Conservation (phyloP, 2,797 vertebrate genomes). For the Thripadectes ignobilis region DNA sequence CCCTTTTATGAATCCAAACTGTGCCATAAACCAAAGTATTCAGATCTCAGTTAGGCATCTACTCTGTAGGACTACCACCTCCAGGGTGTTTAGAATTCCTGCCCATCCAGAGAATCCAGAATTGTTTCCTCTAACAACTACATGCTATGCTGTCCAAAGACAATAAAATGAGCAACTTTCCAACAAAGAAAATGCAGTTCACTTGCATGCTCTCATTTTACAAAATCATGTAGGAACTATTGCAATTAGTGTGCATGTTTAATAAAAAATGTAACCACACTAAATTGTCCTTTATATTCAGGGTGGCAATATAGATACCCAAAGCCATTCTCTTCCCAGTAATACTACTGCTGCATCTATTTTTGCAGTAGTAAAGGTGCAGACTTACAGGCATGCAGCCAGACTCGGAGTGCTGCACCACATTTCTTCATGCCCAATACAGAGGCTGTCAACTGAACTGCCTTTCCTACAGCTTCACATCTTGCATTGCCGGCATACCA, state of each 20-base stretch:
- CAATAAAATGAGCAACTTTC: not conserved
- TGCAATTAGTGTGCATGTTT: rapidly evolving
- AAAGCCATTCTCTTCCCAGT: not conserved
- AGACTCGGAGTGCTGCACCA: not conserved
- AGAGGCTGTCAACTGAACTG: not conserved
- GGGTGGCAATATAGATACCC: not conserved
- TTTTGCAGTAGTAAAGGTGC: not conserved
- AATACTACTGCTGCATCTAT: not conserved
- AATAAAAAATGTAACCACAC: not conserved
- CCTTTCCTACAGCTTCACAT: not conserved
- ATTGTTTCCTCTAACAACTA: not conserved
- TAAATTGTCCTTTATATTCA: not conserved
- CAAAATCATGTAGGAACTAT: not conserved
- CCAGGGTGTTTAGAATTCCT: not conserved
- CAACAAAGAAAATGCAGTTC: not conserved
- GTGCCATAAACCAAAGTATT: not conserved
- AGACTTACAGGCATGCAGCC: not conserved
- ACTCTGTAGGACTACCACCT: not conserved
- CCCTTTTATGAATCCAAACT: not conserved
- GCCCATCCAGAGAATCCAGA: not conserved
- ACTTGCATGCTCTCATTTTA: not conserved
- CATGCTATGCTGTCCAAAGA: not conserved
- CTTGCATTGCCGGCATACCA: not conserved
- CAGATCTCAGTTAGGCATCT: not conserved
- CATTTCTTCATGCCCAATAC: not conserved